Evolutionary conservation across 2,888 invertebrate genomes (phyloP), one percentile per base, ranked within the genome.

Genomic region (Bombyx huttoni): DNA sequence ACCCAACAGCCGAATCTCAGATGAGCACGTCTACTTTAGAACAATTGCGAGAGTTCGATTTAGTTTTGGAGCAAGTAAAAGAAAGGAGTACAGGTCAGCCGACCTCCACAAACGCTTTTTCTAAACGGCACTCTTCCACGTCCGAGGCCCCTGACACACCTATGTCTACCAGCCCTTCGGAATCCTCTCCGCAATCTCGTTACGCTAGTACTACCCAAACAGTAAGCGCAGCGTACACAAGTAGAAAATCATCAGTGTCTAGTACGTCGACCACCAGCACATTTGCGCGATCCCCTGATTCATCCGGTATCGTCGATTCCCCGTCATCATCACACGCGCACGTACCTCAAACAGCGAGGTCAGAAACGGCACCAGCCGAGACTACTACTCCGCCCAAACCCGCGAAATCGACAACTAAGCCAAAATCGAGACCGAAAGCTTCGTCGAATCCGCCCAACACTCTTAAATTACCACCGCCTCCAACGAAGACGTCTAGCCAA

Each of bases 1-100:
- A 63, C 53, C 81, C 78, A 57, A 71, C 85, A 46, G 69, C 84
- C 0, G 91, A 91, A 65, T 86, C 91, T n/a, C 89, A 91, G 66
- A 91, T 94, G 65, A 94, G 94, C 70, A 92, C 94, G 0, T 93
- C 93, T 0, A 94, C 94, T 0, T 77, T 94, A 50, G 94, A 95
- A 73, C 94, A 94, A 65, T 73, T 95, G 8, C 81, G 94, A 52
- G 95, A 95, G 70, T 95, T 95, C 63, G 94, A 95, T 70, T 92
- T 94, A 81, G 94, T 95, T 0, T 82, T 94, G 55, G 94, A 94
- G 67, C 94, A 94, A 81, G 94, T 95, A 0, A 94, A 94, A 69
- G 94, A 94, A 72, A 84, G 94, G 55, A 93, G 93, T 62, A 92
- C 91, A 33, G 91, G 91, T 5, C 91, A 91, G 57, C 90, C 91